A percentile compares a stretch with the other conserved stretches of the same genome.
These are phyloP conservation scores for Drosophila asahinai DNA, from an alignment of 1,140 invertebrate species.

Conservation along the genomic window DNA sequence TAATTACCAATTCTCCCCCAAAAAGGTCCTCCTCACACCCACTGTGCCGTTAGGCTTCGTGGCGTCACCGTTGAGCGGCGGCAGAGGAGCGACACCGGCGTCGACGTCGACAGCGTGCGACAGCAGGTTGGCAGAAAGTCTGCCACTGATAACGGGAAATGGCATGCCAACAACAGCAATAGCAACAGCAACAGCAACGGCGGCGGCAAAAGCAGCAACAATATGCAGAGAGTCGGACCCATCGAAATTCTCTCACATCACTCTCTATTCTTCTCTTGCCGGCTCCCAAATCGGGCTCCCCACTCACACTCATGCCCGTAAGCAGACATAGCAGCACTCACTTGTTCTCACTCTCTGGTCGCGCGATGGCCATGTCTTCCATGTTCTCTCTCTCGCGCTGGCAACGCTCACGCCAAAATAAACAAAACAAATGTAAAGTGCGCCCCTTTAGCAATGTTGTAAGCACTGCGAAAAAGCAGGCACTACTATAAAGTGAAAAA, in stretches of 20 bases:
- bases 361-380: conserved; percentile 40
- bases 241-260: conserved; percentile 36
- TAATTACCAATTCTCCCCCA: not conserved
- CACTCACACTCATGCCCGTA: conserved; percentile 23
- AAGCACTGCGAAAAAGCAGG: conserved; percentile 9
- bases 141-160: conserved; percentile 82
- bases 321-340: conserved; percentile 22
- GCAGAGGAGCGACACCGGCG: conserved; percentile 24
- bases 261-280: conserved; percentile 19
- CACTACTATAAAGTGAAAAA: not conserved
- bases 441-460: conserved; percentile 45
- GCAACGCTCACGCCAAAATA: conserved; percentile 79
- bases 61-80: conserved; percentile 56
- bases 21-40: not conserved
- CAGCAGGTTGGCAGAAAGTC: conserved; percentile 81
- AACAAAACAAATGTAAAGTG: conserved; percentile 83
- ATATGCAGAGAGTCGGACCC: conserved; percentile 31
- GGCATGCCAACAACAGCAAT: conserved; percentile 69
- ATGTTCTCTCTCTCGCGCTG: conserved; percentile 41
- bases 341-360: conserved; percentile 9
- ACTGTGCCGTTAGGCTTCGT: conserved; percentile 30
- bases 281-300: conserved; percentile 36
- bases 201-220: conserved; percentile 55
- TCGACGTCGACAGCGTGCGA: conserved; percentile 45
- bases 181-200: conserved; percentile 32